Conservation (phyloP, 1,140 invertebrate genomes). For the Whitmania pigra region DNA sequence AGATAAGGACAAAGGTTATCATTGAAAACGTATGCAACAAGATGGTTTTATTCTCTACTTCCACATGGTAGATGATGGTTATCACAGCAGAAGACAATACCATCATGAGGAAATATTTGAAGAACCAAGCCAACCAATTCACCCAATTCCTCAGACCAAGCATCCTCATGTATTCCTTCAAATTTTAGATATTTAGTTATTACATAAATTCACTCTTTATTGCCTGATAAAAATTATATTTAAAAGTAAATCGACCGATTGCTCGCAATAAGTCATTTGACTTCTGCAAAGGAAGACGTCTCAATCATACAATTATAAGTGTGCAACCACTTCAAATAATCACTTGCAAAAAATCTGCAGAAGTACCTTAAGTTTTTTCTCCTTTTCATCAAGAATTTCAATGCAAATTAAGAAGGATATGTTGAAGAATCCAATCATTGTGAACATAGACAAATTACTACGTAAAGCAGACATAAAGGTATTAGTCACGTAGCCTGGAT, state of each 20-base stretch:
- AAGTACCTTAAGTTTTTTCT: conserved; percentile 36
- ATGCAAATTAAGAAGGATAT: conserved; percentile 36
- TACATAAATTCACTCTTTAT: background rate
- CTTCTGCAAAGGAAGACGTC: no score
- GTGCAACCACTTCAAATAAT: no score
- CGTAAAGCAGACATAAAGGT: conserved; percentile 42
- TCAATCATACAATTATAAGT: no score
- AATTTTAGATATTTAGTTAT: background rate
- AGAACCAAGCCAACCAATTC: conserved; percentile 71
- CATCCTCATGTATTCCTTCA: conserved; percentile 70
- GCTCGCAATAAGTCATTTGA: background rate
- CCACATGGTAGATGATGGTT: conserved; percentile 43
- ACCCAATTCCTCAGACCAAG: conserved; percentile 70
- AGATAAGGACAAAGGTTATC: conserved; percentile 47
- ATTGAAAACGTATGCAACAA: conserved; percentile 43
- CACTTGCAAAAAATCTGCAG: no score
- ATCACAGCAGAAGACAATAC: conserved; percentile 49
- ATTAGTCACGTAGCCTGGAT: conserved; percentile 38
- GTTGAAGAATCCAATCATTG: conserved; percentile 56
- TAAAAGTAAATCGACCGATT: background rate
- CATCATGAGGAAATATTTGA: conserved; percentile 60
- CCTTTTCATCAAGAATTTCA: conserved; percentile 40
- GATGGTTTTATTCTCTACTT: conserved; percentile 33
- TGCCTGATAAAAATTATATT: background rate
- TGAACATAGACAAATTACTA: conserved; percentile 46